Conservation (phyloP, 2,888 invertebrate species). For the Oscheius sp. region DNA sequence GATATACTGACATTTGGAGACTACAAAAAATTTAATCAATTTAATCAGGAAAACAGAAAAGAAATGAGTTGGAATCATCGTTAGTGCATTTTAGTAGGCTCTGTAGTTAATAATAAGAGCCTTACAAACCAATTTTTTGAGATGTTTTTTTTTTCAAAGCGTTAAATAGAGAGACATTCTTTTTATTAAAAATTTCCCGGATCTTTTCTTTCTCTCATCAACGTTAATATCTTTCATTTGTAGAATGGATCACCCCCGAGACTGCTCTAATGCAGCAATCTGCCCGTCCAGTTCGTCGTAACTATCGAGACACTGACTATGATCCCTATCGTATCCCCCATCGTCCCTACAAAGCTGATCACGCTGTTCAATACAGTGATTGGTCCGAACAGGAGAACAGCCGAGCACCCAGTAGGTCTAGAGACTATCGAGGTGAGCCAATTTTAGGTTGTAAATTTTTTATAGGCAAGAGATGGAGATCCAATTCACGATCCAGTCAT, state of each 20-base stretch:
- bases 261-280: slow-evolving; percentile 41
- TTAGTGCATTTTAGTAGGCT: no score
- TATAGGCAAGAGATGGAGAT: slow-evolving; percentile 32
- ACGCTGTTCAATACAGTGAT: slow-evolving; percentile 59
- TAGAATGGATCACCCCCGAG: slow-evolving; percentile 66
- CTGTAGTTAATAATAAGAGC: no score
- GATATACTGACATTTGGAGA: no score
- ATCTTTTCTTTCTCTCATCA: neutral
- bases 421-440: neutral
- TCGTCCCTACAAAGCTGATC: slow-evolving; percentile 48
- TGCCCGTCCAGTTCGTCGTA: slow-evolving; percentile 7
- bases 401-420: slow-evolving; percentile 24
- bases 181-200: no score
- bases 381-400: slow-evolving; percentile 56
- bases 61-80: no score
- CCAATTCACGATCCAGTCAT: slow-evolving; percentile 30
- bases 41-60: no score
- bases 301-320: slow-evolving; percentile 37
- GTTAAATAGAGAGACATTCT: no score
- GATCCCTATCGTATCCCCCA: slow-evolving; percentile 44
- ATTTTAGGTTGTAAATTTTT: neutral
- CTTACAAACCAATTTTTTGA: no score
- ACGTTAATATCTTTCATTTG: neutral
- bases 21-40: neutral
- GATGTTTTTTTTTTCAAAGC: no score